These are phyloP conservation scores for Nesospiza acunhae DNA, from an alignment of 2,113 vertebrate species.

Conservation along the genomic window DNA sequence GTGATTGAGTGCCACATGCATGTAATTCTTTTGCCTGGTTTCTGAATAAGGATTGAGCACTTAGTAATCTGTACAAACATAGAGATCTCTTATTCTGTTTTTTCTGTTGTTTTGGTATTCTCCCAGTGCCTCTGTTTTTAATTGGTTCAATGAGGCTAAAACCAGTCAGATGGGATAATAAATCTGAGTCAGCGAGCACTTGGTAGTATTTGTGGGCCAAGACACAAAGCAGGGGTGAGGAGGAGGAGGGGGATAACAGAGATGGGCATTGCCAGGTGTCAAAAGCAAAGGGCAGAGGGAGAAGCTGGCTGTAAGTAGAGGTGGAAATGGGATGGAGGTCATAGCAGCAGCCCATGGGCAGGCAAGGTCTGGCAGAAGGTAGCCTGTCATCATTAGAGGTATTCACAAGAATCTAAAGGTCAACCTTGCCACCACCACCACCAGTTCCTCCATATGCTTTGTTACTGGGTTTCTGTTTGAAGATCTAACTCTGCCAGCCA, in stretches of 20 bases:
- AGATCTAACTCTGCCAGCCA: not conserved
- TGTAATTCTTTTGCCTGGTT: not conserved
- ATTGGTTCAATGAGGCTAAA: not conserved
- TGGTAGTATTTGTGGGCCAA: not conserved
- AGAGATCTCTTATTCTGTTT: not conserved
- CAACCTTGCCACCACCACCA: not conserved
- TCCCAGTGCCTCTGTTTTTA: not conserved
- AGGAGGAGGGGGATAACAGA: not conserved
- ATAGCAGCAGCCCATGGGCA: not conserved
- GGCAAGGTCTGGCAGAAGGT: not conserved
- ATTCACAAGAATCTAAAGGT: not conserved
- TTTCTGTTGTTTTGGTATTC: not conserved
- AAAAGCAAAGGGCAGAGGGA: not conserved
- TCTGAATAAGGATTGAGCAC: not conserved
- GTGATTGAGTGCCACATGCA: not conserved
- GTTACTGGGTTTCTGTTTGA: not conserved
- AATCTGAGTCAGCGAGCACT: not conserved
- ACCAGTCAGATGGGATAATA: not conserved
- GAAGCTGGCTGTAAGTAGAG: accelerated
- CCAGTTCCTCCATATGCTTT: not conserved
- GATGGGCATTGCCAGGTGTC: not conserved
- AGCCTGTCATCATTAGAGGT: not conserved
- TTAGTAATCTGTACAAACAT: not conserved
- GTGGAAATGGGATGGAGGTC: not conserved
- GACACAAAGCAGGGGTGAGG: not conserved